Evolutionary conservation across 2,113 vertebrate genomes (phyloP).

Genomic region (Grammomys dolichurus): DNA sequence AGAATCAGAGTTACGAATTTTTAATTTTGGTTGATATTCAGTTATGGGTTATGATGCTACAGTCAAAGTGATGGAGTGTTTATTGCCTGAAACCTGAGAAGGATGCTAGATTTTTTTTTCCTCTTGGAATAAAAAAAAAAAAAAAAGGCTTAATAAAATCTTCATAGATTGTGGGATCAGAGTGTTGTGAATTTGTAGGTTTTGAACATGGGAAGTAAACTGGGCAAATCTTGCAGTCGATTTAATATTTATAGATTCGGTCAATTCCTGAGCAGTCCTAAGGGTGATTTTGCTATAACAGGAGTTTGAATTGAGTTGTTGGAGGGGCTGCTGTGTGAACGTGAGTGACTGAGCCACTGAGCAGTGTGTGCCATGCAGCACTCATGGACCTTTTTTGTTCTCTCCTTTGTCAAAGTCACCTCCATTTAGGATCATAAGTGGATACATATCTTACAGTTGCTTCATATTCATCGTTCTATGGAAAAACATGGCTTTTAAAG

Average conservation of each 20-base stretch:
- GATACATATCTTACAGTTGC: constrained; percentile 2
- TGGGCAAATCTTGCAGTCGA: constrained; percentile 36
- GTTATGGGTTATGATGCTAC: constrained; percentile 30
- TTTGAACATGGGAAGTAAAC: background rate
- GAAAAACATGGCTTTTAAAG: constrained; percentile 31
- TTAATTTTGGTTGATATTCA: background rate
- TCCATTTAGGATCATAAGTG: constrained; percentile 12
- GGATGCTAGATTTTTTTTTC: background rate
- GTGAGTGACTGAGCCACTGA: constrained; percentile 28
- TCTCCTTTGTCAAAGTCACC: background rate
- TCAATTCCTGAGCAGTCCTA: constrained; percentile 26
- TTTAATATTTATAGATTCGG: constrained; percentile 54
- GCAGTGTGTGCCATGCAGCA: background rate
- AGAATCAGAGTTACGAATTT: background rate
- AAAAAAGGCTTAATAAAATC: constrained; percentile 43
- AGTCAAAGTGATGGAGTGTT: background rate
- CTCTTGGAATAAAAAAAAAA: background rate
- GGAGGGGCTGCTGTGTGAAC: constrained; percentile 32
- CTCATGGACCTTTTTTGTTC: background rate
- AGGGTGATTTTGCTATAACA: constrained; percentile 44
- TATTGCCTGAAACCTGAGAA: constrained; percentile 16
- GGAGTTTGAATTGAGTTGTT: constrained; percentile 39
- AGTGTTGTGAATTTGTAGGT: constrained; percentile 53
- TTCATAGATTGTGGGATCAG: constrained; percentile 48
- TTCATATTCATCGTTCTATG: background rate